phyloP scores from a whole-genome alignment of 1,140 invertebrate genomes.

The Nixonia krombeini region DNA sequence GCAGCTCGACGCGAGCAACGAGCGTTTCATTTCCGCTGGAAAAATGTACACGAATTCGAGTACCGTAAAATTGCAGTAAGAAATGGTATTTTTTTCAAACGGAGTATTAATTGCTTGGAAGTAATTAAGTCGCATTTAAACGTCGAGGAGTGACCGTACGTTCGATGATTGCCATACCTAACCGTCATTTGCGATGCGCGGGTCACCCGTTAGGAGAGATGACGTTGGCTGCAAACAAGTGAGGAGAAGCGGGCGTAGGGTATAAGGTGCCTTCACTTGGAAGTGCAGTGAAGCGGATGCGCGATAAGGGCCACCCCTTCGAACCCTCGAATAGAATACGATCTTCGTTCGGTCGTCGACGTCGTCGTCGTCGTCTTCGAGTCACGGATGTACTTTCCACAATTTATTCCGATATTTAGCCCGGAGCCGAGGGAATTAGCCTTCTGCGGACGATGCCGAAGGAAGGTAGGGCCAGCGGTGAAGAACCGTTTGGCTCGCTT shows the following conservation, averaged over 20 bases:
- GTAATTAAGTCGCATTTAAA: background rate
- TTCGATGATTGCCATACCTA: background rate
- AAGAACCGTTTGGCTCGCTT: conserved; percentile 14
- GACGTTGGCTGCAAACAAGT: conserved; percentile 47
- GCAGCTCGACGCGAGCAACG: too few relatives aligned
- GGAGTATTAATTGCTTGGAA: background rate
- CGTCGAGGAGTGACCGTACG: conserved; percentile 1
- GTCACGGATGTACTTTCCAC: conserved; percentile 48
- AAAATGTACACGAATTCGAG: too few relatives aligned
- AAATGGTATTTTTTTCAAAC: too few relatives aligned
- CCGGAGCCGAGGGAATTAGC: conserved; percentile 55
- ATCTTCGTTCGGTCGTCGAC: conserved; percentile 36
- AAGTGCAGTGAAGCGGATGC: conserved; percentile 65
- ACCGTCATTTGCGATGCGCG: conserved; percentile 1
- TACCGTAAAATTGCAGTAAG: too few relatives aligned
- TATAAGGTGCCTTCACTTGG: conserved; percentile 53
- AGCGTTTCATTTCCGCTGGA: too few relatives aligned
- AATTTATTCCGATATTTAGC: conserved; percentile 70
- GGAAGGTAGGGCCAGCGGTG: conserved; percentile 24
- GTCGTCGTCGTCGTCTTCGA: conserved; percentile 40
- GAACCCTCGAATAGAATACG: conserved; percentile 37
- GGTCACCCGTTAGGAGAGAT: conserved; percentile 51
- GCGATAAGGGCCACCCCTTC: conserved; percentile 64
- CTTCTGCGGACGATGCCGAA: conserved; percentile 35
- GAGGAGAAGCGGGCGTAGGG: conserved; percentile 8